These are phyloP conservation scores for Streblospio benedicti DNA, from an alignment of 1,140 invertebrate species.

Conservation along the genomic window DNA sequence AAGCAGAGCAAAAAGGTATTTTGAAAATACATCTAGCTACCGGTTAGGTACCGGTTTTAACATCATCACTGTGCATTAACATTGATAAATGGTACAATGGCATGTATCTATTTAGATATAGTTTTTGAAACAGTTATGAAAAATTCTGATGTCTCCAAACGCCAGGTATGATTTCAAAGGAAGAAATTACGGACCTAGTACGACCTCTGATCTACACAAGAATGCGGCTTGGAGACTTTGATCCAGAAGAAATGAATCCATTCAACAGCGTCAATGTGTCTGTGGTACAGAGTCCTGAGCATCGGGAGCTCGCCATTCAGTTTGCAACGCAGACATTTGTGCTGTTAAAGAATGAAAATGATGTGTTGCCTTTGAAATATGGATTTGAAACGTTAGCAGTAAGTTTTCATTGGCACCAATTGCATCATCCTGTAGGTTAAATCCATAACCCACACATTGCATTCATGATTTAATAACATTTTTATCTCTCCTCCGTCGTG, in stretches of 20 bases:
- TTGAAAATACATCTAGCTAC: neutral
- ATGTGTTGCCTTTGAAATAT: conserved; percentile 20
- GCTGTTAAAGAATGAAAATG: conserved; percentile 33
- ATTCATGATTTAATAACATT: neutral
- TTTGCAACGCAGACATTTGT: conserved; percentile 33
- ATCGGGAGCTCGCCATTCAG: conserved; percentile 25
- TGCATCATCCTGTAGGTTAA: neutral
- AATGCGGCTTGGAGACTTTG: conserved; percentile 34
- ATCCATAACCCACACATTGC: neutral
- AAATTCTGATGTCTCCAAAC: too few relatives aligned
- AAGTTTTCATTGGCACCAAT: conserved; percentile 7
- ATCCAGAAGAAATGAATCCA: conserved; percentile 33
- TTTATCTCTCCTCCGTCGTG: too few relatives aligned
- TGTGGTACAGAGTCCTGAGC: conserved; percentile 26
- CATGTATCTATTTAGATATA: neutral
- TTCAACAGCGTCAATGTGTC: conserved; percentile 23
- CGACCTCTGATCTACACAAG: conserved; percentile 41
- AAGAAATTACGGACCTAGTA: conserved; percentile 17
- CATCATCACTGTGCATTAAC: neutral
- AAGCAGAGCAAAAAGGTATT: neutral
- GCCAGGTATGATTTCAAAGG: conserved; percentile 11
- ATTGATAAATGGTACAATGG: neutral
- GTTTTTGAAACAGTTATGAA: too few relatives aligned
- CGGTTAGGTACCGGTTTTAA: neutral
- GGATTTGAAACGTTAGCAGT: conserved; percentile 11